Evolutionary conservation across 1,140 invertebrate species (phyloP), one percentile per base, ranked within the genome.

Genomic region (Hypothenemus hampei): DNA sequence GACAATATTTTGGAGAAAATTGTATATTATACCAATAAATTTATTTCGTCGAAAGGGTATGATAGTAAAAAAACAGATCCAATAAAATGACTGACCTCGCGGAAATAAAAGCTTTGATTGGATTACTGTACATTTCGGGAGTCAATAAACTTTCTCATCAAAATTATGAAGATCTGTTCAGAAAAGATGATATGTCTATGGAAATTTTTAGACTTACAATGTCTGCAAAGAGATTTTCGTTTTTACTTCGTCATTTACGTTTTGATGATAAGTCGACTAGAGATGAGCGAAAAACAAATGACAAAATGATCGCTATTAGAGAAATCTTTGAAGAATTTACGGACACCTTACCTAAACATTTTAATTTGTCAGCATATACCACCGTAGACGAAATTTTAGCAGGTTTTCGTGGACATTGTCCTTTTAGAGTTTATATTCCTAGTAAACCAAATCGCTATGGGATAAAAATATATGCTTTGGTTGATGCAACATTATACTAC

Each of bases 281-380:
- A 56, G 49, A 58, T 40, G 58, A 59, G 16, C 60, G 65, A 55
- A 59, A 55, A 58, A 58, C 51, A 63, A 33, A 58, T 41, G 67
- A 72, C 58, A 70, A 69, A 59, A 55, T 69, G 41, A 64, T 66
- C 35, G 60, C 65, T 47, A 67, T 72, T 39, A 47, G 67, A 58
- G 61, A 67, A 55, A 33, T 68, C 49, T 65, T 66, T 54, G n/a
- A 63, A 66, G 36, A 31, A 56, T 10, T 70, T n/a, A n/a, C n/a
- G n/a, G n/a, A n/a, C n/a, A n/a, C n/a, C n/a, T 72, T 64, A 61
- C 61, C 59, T 18, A 54, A 22, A 65, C 65, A 26, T 69, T 61
- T 63, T 20, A 44, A 44, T 7, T 7, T 19, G 20, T 19, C 15
- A 20, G 22, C 10, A 11, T 21, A 44, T 15, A 15, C 20, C 6